Percentiles rank a stretch among this genome's conserved stretches.
Evolutionary conservation across 35 echinoderm and acorn worm species (phyloP).

Genomic region (Nesometra sesokonis): DNA sequence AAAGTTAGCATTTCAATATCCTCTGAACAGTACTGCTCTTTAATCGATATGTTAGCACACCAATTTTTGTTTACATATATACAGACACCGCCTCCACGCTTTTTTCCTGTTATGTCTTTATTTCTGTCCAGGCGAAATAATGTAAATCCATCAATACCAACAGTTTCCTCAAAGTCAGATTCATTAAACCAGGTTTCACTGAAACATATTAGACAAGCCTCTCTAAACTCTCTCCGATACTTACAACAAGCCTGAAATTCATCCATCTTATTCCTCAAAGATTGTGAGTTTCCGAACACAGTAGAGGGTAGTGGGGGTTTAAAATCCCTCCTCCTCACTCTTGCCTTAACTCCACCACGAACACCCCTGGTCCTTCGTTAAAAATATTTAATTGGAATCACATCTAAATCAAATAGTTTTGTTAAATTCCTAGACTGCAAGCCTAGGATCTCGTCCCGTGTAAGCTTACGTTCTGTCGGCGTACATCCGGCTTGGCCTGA

Average conservation of each 20-base stretch:
- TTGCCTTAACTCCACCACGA: neutral
- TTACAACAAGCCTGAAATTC: neutral
- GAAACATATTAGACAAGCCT: neutral
- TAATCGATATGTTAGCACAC: conserved; percentile 13
- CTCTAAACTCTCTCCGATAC: neutral
- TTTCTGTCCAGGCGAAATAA: conserved; percentile 12
- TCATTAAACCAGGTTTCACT: neutral
- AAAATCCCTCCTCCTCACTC: neutral
- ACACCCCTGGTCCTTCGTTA: no score
- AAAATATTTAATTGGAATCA: no score
- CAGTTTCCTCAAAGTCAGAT: neutral
- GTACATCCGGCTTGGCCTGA: no score
- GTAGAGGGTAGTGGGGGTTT: neutral
- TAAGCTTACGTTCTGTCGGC: no score
- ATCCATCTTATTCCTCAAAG: neutral
- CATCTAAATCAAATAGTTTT: no score
- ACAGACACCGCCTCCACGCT: conserved; percentile 17
- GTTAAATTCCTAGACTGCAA: no score
- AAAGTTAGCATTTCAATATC: conserved; percentile 25
- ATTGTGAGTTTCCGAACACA: neutral
- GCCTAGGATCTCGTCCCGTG: no score
- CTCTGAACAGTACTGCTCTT: neutral
- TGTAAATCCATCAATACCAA: conserved; percentile 5
- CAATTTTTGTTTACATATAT: conserved; percentile 37
- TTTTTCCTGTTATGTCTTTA: conserved; percentile 1